Conservation (phyloP, 2,888 invertebrate genomes). For the Chesias legatella region DNA sequence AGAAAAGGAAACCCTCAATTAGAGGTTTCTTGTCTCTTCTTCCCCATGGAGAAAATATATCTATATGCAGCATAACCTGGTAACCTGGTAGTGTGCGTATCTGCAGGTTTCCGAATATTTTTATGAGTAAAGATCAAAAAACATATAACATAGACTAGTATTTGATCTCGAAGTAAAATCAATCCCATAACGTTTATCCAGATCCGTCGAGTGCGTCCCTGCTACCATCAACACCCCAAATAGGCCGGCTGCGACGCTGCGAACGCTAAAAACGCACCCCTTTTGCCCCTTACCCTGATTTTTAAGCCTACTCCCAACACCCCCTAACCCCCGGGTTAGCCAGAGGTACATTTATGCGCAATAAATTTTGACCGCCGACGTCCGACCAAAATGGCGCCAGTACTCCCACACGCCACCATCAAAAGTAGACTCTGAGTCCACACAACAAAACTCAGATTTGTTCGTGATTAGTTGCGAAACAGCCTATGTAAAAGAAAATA, state of each 20-base stretch:
- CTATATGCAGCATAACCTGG: too few species aligned
- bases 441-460: constrained; percentile 28
- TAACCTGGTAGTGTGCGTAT: too few species aligned
- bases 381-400: constrained; percentile 62
- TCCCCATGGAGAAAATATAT: too few species aligned
- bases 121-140: too few species aligned
- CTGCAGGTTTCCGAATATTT: too few species aligned
- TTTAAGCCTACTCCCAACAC: constrained; percentile 76
- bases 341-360: constrained; percentile 80
- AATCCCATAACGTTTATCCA: too few species aligned
- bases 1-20: too few species aligned
- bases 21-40: too few species aligned
- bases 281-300: constrained; percentile 70
- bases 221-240: constrained; percentile 75
- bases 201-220: constrained; percentile 56
- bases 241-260: constrained; percentile 67
- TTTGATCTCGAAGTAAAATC: too few species aligned
- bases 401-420: constrained; percentile 29
- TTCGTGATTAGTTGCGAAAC: constrained; percentile 30
- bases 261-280: constrained; percentile 78
- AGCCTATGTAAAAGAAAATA: constrained; percentile 68
- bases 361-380: constrained; percentile 77
- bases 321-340: constrained; percentile 78
- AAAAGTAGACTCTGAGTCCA: constrained; percentile 40
- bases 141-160: too few species aligned